Evolutionary conservation across 1,140 invertebrate genomes (phyloP), one percentile per base, ranked within the genome.

Genomic region (Bilobella aurantiaca): DNA sequence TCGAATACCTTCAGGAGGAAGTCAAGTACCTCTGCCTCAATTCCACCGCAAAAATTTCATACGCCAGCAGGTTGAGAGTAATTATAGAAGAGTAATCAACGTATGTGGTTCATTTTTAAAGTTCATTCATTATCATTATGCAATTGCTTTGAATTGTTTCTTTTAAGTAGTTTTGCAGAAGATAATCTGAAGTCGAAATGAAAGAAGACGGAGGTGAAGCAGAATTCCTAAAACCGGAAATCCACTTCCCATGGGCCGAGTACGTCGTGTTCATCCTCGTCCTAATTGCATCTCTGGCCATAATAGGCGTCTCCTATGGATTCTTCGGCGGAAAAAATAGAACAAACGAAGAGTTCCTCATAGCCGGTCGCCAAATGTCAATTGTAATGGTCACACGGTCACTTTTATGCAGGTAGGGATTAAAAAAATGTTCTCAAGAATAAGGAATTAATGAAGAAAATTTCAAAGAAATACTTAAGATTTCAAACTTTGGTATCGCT

Each of bases 261-360:
- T 66, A 63, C 32, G 28, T 66, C 16, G 65, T 66, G 12, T 66
- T 66, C 29, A 49, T 14, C 3, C 32, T 37, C 2, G 23, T 90
- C 85, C 76, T 91, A 2, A 57, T 85, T 0, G 78, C 87, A 0
- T 90, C 89, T 1, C 85, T 87, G 64, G 81, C 82, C n/a, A n/a
- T n/a, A 3, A 90, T 93, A 60, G 90, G 90, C 0, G 78, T 90
- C 0, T 92, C 88, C 75, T 91, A 90, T 74, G 88, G 85, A 23
- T 89, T 85, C 70, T 86, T 85, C 70, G 82, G 84, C n/a, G 81
- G 84, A 37, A 86, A 87, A 73, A 86, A 89, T 72, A 84, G 83
- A 61, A 88, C 84, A 0, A 86, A 86, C 42, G 80, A 85, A 49
- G 88, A 91, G 71, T 91, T 90, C 74, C 77, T 91, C 12, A 77